phyloP scores from a whole-genome alignment of 2,113 vertebrate genomes.

The Patagioenas fasciata region DNA sequence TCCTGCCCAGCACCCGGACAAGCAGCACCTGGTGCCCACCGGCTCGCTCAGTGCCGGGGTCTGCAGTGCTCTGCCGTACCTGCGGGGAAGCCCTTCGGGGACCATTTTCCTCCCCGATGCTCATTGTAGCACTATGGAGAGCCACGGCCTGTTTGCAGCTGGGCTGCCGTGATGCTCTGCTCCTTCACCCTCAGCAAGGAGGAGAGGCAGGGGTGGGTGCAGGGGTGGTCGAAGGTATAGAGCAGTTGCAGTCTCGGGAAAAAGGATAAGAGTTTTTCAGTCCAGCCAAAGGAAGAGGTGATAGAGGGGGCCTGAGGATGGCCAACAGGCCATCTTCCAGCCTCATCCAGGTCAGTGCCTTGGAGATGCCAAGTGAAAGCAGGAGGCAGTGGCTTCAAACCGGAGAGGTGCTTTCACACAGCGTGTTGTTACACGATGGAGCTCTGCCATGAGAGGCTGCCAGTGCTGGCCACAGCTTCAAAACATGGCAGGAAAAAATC shows the following conservation, averaged over 20 bases:
- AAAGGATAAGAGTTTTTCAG: background rate
- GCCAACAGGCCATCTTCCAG: background rate
- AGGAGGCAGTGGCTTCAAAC: background rate
- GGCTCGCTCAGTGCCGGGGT: accelerated
- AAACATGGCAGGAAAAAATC: background rate
- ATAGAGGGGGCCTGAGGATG: no score
- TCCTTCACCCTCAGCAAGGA: background rate
- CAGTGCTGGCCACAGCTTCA: background rate
- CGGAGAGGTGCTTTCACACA: background rate
- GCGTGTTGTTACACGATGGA: background rate
- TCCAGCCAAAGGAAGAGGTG: background rate
- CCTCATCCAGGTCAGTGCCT: background rate
- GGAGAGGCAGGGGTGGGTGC: background rate
- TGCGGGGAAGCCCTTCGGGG: background rate
- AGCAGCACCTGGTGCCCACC: background rate
- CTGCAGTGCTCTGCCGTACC: background rate
- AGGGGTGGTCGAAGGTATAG: background rate
- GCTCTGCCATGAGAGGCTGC: background rate
- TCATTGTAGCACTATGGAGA: accelerated
- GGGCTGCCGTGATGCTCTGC: background rate
- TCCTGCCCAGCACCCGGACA: background rate
- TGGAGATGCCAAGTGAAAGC: background rate
- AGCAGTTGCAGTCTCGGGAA: background rate
- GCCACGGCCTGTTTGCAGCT: accelerated
- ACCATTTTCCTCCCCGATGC: background rate